These are phyloP conservation scores for Cylloceria caligata DNA, from an alignment of 2,888 invertebrate species.

Conservation along the genomic window DNA sequence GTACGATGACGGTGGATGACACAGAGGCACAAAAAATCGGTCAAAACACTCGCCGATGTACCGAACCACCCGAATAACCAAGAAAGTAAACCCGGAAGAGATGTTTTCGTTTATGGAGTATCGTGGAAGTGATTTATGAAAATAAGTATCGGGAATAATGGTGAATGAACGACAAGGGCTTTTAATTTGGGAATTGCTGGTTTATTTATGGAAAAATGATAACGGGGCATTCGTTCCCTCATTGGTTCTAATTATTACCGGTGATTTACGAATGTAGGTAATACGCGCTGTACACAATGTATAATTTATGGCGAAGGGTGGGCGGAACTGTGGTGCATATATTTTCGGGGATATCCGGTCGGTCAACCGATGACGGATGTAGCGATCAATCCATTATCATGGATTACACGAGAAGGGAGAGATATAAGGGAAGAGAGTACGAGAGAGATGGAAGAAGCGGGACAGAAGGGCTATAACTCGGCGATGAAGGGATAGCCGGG, in stretches of 20 bases:
- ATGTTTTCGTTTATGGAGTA: background rate
- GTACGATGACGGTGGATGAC: slow-evolving; percentile 24
- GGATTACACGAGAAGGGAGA: slow-evolving; percentile 59
- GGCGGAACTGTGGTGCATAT: slow-evolving; percentile 52
- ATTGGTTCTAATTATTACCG: background rate
- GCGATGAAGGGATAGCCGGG: slow-evolving; percentile 48
- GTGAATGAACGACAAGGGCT: background rate
- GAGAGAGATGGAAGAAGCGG: slow-evolving; percentile 16
- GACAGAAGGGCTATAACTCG: slow-evolving; percentile 48
- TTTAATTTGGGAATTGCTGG: slow-evolving; percentile 37
- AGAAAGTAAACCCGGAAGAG: background rate
- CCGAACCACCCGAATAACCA: background rate
- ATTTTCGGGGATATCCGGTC: slow-evolving; percentile 59
- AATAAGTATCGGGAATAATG: slow-evolving; percentile 19
- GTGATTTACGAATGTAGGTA: background rate
- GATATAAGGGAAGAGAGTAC: background rate
- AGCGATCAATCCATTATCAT: slow-evolving; percentile 71
- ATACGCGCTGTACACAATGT: background rate
- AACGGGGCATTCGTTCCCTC: background rate
- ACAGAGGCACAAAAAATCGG: slow-evolving; percentile 4
- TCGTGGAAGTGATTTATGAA: slow-evolving; percentile 30
- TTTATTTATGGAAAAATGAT: background rate
- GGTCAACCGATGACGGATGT: slow-evolving; percentile 69
- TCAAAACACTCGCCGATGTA: slow-evolving; percentile 17
- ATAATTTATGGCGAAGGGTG: slow-evolving; percentile 11